Conservation (phyloP, 2,888 invertebrate genomes). For the Polydrusus pterygomalis region DNA sequence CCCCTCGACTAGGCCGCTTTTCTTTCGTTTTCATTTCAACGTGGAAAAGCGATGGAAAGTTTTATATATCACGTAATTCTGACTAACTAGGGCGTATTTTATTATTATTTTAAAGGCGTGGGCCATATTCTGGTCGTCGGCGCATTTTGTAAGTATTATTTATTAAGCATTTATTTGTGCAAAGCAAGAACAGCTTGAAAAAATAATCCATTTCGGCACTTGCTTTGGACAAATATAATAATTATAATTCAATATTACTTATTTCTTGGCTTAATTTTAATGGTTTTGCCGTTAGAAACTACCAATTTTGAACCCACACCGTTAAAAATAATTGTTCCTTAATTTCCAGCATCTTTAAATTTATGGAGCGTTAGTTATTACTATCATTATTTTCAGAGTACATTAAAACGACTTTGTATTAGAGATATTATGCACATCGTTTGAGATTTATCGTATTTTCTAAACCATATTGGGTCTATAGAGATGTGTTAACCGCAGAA, state of each 20-base stretch:
- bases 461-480: too few species aligned
- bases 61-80: conserved; percentile 35
- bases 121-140: too few species aligned
- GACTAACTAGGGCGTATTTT: not conserved
- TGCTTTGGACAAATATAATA: too few species aligned
- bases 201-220: too few species aligned
- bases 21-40: conserved; percentile 46
- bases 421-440: conserved; percentile 1
- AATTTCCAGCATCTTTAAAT: conserved; percentile 4
- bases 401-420: not conserved
- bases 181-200: too few species aligned
- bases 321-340: conserved; percentile 23
- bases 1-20: conserved; percentile 36
- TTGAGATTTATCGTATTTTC: not conserved
- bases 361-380: conserved; percentile 13
- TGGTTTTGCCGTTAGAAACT: not conserved
- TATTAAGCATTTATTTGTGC: too few species aligned
- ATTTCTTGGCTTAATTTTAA: not conserved
- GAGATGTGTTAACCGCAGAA: too few species aligned
- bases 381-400: not conserved
- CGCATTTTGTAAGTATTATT: too few species aligned
- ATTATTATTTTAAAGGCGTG: too few species aligned
- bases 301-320: not conserved
- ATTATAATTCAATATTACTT: too few species aligned
- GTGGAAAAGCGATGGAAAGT: conserved; percentile 34